Evolutionary conservation across 1,140 invertebrate species (phyloP), one percentile per base, ranked within the genome.

Genomic region (Drosophila prosaltans): DNA sequence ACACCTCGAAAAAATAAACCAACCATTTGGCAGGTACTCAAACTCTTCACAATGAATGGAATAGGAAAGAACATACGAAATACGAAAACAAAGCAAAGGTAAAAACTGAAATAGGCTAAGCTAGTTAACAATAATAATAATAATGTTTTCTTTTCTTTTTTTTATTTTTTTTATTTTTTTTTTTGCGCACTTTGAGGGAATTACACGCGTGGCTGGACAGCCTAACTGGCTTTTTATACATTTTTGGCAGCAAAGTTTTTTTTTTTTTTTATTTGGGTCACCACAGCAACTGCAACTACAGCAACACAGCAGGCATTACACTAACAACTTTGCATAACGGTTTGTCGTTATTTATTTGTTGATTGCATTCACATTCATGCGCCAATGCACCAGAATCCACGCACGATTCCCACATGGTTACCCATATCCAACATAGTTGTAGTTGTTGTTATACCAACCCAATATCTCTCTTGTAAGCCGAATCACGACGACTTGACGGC

Each of bases 311-410:
- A 36, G 3, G 1, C 3, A 36, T 24, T 65, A 64, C 67, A 65
- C 39, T 69, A 74, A 72, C 65, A 73, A 73, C 75, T 86, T 86
- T 86, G 82, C 82, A 80, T 86, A 86, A 86, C 82, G 78, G 82
- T 69, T 74, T 61, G 54, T 61, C 76, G 63, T 59, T 77, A 60
- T 63, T 45, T 48, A 65, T 43, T 45, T 69, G 30, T 65, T 45
- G 61, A 70, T 78, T 74, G 66, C 71, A 74, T 65, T 54, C 30
- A 63, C 69, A 78, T 80, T 80, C 77, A 78, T 78, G 78, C 59
- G 72, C 65, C 75, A 74, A 60, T 82, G 80, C 80, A 60, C 54
- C 61, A 79, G 59, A 78, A 69, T 26, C 32, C 39, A 57, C 80
- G 62, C 43, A 69, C 70, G 36, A 51, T 45, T 48, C 57, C 40